Evolutionary conservation across 2,113 vertebrate species (phyloP).

Genomic region (Columba janthina): DNA sequence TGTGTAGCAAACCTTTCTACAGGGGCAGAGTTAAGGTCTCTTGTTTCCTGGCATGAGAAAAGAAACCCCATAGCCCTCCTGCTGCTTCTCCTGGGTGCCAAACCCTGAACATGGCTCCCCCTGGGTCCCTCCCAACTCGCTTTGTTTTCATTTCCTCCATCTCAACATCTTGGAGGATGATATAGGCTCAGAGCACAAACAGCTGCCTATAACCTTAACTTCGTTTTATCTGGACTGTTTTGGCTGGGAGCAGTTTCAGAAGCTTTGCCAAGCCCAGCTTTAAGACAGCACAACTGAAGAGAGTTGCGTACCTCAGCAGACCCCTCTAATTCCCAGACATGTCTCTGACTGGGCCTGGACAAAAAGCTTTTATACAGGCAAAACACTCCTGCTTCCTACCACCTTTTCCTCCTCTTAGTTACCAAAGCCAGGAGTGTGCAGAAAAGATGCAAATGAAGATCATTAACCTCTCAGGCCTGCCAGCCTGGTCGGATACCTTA

Average conservation of each 20-base stretch:
- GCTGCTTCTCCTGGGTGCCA: not conserved
- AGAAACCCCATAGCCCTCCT: not conserved
- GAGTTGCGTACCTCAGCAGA: not conserved
- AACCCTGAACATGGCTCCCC: not conserved
- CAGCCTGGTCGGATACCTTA: not conserved
- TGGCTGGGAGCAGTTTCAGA: not conserved
- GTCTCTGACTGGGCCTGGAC: not conserved
- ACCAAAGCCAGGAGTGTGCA: not conserved
- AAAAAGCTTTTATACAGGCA: not conserved
- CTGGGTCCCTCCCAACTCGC: not conserved
- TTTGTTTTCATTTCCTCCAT: not conserved
- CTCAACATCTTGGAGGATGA: not conserved
- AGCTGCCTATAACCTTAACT: not conserved
- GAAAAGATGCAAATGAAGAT: not conserved
- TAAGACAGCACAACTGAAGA: not conserved
- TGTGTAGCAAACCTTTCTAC: not conserved
- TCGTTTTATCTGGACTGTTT: conserved; percentile 6
- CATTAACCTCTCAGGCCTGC: not conserved
- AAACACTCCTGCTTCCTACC: not conserved
- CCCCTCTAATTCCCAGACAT: not conserved
- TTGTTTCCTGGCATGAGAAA: not conserved
- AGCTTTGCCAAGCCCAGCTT: not conserved
- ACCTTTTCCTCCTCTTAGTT: not conserved
- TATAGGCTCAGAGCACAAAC: not conserved
- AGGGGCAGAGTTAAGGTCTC: conserved; percentile 38